Conservation (phyloP, 2,888 invertebrate genomes). For the Cephus nigrinus region DNA sequence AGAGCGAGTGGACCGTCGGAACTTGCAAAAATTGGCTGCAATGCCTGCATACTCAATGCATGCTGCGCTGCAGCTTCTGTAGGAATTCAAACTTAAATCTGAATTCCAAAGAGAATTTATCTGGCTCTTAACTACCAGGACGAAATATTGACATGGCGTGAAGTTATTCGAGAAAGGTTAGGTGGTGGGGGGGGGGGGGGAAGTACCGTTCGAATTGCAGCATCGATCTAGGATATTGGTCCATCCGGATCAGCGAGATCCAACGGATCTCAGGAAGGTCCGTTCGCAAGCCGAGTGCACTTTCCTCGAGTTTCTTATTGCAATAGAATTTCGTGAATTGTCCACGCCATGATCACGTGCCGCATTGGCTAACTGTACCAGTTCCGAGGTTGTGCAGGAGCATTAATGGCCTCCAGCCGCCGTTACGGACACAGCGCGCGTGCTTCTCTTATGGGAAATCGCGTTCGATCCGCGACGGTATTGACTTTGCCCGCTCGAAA, state of each 20-base stretch:
- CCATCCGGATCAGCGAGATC: not conserved
- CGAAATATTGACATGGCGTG: not conserved
- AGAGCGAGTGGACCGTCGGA: too few species aligned
- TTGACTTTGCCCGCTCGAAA: not conserved
- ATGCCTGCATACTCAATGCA: too few species aligned
- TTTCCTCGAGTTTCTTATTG: not conserved
- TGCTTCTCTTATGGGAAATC: not conserved
- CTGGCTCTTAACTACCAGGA: not conserved
- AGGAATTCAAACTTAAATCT: too few species aligned
- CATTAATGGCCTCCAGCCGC: not conserved
- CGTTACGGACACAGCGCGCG: not conserved
- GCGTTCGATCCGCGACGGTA: not conserved
- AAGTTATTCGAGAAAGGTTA: not conserved
- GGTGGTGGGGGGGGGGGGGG: not conserved
- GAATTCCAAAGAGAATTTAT: not conserved
- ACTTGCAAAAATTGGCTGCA: too few species aligned
- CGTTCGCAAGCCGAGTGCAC: not conserved
- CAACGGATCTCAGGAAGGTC: not conserved
- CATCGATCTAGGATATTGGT: not conserved
- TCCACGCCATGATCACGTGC: slow-evolving; percentile 17
- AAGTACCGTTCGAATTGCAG: not conserved
- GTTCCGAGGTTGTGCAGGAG: not conserved
- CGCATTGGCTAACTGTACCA: slow-evolving; percentile 14
- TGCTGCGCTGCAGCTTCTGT: not conserved
- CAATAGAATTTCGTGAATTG: not conserved